Evolutionary conservation across 1,140 invertebrate genomes (phyloP).

Genomic region (Rhopalosiphum padi): DNA sequence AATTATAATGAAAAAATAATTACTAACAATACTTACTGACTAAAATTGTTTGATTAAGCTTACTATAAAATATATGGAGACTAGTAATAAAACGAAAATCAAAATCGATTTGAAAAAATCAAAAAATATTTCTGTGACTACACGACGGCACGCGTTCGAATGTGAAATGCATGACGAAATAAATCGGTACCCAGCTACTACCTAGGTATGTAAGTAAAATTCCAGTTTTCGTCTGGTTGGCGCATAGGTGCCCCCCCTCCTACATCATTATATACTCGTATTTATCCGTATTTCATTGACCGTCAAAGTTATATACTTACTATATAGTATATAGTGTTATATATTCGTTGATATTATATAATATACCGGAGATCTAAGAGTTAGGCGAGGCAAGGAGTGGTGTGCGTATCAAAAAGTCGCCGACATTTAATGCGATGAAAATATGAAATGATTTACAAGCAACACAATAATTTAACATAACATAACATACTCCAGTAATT

Average conservation of each 20-base stretch:
- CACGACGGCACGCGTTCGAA: neutral
- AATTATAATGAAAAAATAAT: neutral
- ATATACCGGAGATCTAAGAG: neutral
- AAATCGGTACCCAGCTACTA: neutral
- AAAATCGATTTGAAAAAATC: neutral
- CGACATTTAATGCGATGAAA: too few relatives aligned
- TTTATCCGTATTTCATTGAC: neutral
- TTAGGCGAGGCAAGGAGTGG: neutral
- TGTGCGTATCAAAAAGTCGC: neutral
- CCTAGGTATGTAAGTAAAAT: neutral
- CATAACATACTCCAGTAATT: too few relatives aligned
- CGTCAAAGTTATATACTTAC: neutral
- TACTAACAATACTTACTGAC: too few relatives aligned
- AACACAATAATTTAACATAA: neutral
- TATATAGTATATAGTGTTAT: neutral
- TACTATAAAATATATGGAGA: neutral
- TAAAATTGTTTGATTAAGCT: too few relatives aligned
- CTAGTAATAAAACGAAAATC: neutral
- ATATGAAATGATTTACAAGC: neutral
- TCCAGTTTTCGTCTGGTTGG: neutral
- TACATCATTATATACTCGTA: neutral
- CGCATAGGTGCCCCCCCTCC: neutral
- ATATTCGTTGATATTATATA: neutral
- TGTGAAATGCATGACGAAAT: neutral
- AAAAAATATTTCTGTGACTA: neutral